phyloP scores from a whole-genome alignment of 1,140 invertebrate genomes.

The Helicoverpa armigera region DNA sequence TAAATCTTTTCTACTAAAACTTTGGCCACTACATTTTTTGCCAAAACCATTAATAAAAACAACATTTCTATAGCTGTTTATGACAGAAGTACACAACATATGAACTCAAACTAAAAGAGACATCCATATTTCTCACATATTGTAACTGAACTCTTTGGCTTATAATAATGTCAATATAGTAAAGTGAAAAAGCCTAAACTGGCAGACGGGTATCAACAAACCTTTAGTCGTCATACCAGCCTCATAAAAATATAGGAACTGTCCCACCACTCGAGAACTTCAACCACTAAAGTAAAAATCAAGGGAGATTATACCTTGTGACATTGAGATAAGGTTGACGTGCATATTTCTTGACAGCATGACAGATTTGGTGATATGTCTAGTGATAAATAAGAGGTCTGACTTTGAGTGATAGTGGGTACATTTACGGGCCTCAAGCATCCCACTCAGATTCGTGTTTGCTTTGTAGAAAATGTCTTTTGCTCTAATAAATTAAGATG shows the following conservation, averaged over 20 bases:
- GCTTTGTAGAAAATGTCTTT: conserved; percentile 43
- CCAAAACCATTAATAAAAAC: background rate
- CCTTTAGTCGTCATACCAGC: conserved; percentile 42
- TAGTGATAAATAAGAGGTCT: conserved; percentile 56
- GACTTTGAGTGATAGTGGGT: conserved; percentile 54
- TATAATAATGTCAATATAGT: conserved; percentile 47
- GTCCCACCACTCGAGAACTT: background rate
- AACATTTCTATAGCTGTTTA: conserved; percentile 8
- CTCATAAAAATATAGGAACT: conserved; percentile 52
- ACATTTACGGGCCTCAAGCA: conserved; percentile 49
- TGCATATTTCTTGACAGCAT: background rate
- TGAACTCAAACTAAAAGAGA: background rate
- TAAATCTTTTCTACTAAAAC: background rate
- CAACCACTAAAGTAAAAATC: background rate
- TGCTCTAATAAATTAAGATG: conserved; percentile 51
- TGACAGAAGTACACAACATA: background rate
- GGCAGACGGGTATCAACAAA: conserved; percentile 48
- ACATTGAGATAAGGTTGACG: background rate
- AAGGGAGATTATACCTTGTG: background rate
- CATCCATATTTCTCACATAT: background rate
- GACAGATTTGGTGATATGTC: conserved; percentile 26
- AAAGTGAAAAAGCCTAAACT: conserved; percentile 46
- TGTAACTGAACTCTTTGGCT: conserved; percentile 8
- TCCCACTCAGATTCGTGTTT: conserved; percentile 51
- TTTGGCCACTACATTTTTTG: background rate